Conservation (phyloP, 1,140 invertebrate genomes). For the Cherax quadricarinatus region DNA sequence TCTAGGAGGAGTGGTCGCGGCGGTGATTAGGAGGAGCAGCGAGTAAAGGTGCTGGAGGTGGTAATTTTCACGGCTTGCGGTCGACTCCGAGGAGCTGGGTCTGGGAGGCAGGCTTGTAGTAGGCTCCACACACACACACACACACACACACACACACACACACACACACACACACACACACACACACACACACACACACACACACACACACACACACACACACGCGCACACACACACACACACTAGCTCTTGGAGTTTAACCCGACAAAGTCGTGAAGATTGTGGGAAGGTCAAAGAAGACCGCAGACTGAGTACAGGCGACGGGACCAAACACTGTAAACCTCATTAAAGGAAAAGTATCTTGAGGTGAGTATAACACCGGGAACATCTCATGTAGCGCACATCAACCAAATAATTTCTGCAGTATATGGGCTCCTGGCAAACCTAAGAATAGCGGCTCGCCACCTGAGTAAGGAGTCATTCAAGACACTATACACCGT, state of each 20-base stretch:
- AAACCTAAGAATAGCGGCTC: too few species aligned
- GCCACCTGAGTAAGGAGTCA: too few species aligned
- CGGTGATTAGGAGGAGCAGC: constrained; percentile 62
- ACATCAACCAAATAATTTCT: too few species aligned
- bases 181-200: constrained; percentile 14
- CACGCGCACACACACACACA: constrained; percentile 38
- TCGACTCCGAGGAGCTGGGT: constrained; percentile 67
- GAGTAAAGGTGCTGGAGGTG: constrained; percentile 67
- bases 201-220: constrained; percentile 50
- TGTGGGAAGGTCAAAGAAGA: too few species aligned
- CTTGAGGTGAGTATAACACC: too few species aligned
- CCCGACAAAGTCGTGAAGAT: background rate
- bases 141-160: constrained; percentile 26
- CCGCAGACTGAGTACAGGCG: too few species aligned
- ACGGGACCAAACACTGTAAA: too few species aligned
- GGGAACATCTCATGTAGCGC: too few species aligned
- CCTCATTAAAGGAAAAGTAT: too few species aligned
- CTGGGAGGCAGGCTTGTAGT: constrained; percentile 25
- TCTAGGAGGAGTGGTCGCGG: constrained; percentile 38
- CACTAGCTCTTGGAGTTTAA: background rate
- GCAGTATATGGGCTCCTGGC: too few species aligned
- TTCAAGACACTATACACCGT: too few species aligned
- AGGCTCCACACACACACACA: background rate
- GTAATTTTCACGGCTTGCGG: constrained; percentile 72
- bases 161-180: constrained; percentile 15